These are phyloP conservation scores for Chrysocyon brachyurus DNA, from an alignment of 2,797 vertebrate species.

Conservation along the genomic window DNA sequence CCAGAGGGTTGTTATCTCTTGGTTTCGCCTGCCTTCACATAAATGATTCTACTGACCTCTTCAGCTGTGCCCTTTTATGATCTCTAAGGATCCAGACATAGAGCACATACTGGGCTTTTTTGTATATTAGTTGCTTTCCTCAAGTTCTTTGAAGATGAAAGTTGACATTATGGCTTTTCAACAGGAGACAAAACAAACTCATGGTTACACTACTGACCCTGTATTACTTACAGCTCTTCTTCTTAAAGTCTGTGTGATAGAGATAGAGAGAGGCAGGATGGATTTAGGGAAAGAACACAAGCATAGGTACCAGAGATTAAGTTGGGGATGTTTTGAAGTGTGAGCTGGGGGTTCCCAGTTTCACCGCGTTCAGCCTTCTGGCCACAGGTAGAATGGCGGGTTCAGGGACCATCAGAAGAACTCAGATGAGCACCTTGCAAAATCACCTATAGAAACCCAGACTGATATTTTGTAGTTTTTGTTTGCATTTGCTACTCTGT, in stretches of 20 bases:
- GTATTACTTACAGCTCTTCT: not conserved
- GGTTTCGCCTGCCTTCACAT: not conserved
- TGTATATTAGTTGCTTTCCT: not conserved
- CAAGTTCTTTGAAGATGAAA: not conserved
- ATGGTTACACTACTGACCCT: not conserved
- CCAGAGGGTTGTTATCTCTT: not conserved
- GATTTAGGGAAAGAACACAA: not conserved
- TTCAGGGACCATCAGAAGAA: not conserved
- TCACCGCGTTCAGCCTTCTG: not conserved
- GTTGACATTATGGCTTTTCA: not conserved
- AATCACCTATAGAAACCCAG: not conserved
- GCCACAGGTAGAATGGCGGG: rapidly evolving
- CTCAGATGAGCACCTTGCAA: not conserved
- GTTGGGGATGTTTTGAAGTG: not conserved
- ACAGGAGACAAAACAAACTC: not conserved
- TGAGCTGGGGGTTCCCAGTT: not conserved
- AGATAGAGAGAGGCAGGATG: not conserved
- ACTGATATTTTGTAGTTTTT: not conserved
- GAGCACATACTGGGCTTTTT: not conserved
- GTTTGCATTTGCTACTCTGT: not conserved
- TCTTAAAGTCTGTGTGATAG: not conserved
- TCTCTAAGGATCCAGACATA: not conserved
- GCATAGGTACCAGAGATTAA: not conserved
- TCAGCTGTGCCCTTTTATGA: not conserved
- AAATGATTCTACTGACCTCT: not conserved